Percentiles rank a stretch among this genome's conserved stretches.
phyloP scores from a whole-genome alignment of 2,113 vertebrate species.

The Bostrychus sinensis region DNA sequence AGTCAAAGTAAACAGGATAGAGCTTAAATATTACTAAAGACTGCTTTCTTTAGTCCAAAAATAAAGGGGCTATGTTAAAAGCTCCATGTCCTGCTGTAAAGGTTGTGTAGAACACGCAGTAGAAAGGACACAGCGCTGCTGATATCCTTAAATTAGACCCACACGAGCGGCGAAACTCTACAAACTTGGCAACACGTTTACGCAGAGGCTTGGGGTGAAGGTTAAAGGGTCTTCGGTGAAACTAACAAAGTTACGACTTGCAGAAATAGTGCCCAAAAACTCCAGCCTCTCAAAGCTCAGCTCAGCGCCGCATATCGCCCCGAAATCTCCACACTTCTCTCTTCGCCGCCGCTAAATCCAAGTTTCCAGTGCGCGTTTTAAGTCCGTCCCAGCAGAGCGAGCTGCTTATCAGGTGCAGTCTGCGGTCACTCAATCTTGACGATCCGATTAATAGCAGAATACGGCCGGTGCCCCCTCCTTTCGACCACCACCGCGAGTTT shows the following conservation, averaged over 20 bases:
- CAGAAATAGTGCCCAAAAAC: slow-evolving; percentile 24
- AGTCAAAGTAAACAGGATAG: slow-evolving; percentile 9
- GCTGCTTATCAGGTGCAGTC: slow-evolving; percentile 60
- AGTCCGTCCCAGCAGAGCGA: slow-evolving; percentile 11
- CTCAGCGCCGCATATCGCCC: slow-evolving; percentile 25
- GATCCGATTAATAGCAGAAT: slow-evolving; percentile 63
- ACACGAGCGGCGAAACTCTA: slow-evolving; percentile 1
- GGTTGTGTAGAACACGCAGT: slow-evolving; percentile 26
- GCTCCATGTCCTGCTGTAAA: background rate
- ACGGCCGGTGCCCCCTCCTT: slow-evolving; percentile 48
- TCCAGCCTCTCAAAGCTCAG: slow-evolving; percentile 31
- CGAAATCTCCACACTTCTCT: slow-evolving; percentile 37
- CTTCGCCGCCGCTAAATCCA: slow-evolving; percentile 50
- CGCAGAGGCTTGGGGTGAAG: background rate
- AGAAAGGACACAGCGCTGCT: slow-evolving; percentile 20
- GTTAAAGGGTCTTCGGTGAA: slow-evolving; percentile 7
- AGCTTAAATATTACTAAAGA: slow-evolving; percentile 18
- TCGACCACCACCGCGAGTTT: slow-evolving; percentile 63
- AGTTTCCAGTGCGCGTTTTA: slow-evolving; percentile 50
- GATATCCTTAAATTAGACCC: slow-evolving; percentile 9
- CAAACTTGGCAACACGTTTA: background rate
- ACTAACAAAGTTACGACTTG: slow-evolving; percentile 20
- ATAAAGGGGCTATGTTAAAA: slow-evolving; percentile 27
- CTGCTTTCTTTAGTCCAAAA: slow-evolving; percentile 41
- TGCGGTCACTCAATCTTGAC: slow-evolving; percentile 58